A percentile compares a stretch with the other conserved stretches of the same genome.
Evolutionary conservation across 2,797 vertebrate genomes (phyloP).

Genomic region (Oreochromis grahami): DNA sequence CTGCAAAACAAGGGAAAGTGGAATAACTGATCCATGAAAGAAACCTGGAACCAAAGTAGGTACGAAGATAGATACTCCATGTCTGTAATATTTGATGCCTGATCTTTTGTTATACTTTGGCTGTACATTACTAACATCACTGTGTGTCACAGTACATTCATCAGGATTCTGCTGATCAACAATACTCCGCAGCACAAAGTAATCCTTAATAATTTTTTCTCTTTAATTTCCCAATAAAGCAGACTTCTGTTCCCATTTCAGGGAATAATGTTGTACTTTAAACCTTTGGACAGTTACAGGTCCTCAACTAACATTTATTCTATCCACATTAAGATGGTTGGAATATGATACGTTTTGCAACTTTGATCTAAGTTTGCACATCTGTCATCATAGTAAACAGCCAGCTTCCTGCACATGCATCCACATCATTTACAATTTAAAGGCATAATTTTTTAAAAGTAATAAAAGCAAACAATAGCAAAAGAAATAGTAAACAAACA

Average conservation of each 20-base stretch:
- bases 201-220: neutral
- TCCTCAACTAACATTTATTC: neutral
- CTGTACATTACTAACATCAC: neutral
- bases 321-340: neutral
- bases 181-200: fast-evolving
- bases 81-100: neutral
- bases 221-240: neutral
- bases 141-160: neutral
- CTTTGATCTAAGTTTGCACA: neutral
- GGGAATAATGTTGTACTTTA: neutral
- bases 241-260: neutral
- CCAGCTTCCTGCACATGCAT: neutral
- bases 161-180: neutral
- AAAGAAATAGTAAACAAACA: neutral
- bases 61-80: fast-evolving
- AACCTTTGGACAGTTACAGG: neutral
- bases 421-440: neutral
- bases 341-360: neutral
- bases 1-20: neutral
- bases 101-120: neutral
- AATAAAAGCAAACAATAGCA: neutral
- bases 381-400: neutral
- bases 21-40: neutral
- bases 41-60: neutral
- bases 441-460: neutral